Conservation (phyloP, 2,888 invertebrate species). For the Dorcus hopei region DNA sequence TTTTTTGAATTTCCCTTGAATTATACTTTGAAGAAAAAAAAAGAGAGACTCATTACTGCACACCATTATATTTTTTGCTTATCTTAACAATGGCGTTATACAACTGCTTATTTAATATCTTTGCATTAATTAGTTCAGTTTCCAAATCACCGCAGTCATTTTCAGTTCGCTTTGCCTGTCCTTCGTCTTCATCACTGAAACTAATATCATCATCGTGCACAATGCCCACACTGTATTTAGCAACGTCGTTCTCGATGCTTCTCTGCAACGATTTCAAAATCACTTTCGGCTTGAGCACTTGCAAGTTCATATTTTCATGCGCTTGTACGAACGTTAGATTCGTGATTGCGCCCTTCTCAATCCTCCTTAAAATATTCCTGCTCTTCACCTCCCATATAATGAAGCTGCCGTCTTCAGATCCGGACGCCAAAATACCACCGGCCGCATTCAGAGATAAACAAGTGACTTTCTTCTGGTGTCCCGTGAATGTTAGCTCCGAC, state of each 20-base stretch:
- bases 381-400: constrained; percentile 80
- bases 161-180: constrained; percentile 13
- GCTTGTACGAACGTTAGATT: constrained; percentile 66
- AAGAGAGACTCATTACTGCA: not conserved
- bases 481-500: constrained; percentile 52
- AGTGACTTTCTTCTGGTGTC: constrained; percentile 68
- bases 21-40: not conserved
- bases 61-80: too few relatives aligned
- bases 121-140: constrained; percentile 55
- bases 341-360: constrained; percentile 69
- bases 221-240: constrained; percentile 50
- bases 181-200: constrained; percentile 33
- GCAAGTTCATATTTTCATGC: constrained; percentile 58
- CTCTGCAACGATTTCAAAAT: constrained; percentile 63
- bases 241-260: constrained; percentile 55
- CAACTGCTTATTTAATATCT: constrained; percentile 58
- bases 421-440: constrained; percentile 71
- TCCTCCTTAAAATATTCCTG: constrained; percentile 66
- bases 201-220: constrained; percentile 48
- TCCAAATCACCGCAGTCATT: constrained; percentile 35
- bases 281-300: constrained; percentile 57
- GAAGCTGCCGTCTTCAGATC: constrained; percentile 70
- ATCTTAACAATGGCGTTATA: constrained; percentile 45
- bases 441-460: constrained; percentile 71
- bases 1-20: not conserved